Evolutionary conservation across 2,113 vertebrate genomes (phyloP), one percentile per base, ranked within the genome.

Genomic region (Serranochromis macrocephalus): DNA sequence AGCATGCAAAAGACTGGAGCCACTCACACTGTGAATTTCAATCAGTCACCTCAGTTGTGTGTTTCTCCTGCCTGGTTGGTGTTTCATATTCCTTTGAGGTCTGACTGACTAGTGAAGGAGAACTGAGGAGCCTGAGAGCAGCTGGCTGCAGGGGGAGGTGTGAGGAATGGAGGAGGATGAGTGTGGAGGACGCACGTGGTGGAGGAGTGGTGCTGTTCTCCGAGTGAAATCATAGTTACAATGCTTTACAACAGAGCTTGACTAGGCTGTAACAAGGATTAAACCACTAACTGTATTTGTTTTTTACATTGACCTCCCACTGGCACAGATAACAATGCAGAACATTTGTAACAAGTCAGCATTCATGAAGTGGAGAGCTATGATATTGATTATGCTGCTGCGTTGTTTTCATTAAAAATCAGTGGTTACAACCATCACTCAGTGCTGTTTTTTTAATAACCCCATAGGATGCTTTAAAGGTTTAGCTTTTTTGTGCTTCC

Each of bases 21-120:
- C 82, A 31, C 81, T 91, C 91, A 91, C 82, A 87, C 91, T 89
- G 92, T 88, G 92, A 93, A 89, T 91, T 91, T 91, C 91, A 90
- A 89, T 89, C 89, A 93, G 87, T 80, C 89, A 89, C 89, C 90
- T 87, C 88, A 51, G 88, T 73, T 87, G 85, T 92, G 83, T 89
- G 82, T 81, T 88, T 86, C 55, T 84, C 40, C 73, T 45, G 66
- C 33, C 26, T 42, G 66, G 78, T 36, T 36, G 36, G 82, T 38
- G 68, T 87, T 85, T 87, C 83, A 55, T 89, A 83, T 87, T 94
- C 85, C 81, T 87, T 54, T 85, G 88, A 85, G 86, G 71, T 71
- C 51, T 81, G 83, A 31, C 24, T 81, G 80, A 82, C 71, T 21
- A 79, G 33, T 83, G 51, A 55, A 84, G 79, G 57, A 78, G 84